These are phyloP conservation scores for Philopotamus ludificatus DNA, from an alignment of 1,140 invertebrate genomes.

Conservation along the genomic window DNA sequence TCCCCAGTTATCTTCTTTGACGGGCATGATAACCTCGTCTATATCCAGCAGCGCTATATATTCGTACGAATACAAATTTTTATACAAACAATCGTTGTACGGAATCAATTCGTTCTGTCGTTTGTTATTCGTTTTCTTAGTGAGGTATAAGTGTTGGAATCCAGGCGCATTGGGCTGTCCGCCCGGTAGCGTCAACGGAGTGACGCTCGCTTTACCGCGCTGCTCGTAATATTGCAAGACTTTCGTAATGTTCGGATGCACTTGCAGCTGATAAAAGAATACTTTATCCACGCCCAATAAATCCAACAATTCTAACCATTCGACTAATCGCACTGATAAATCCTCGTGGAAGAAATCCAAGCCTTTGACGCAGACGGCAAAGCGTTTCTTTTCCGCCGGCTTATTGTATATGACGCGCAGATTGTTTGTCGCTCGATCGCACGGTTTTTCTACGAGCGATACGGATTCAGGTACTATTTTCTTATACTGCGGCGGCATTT, in stretches of 20 bases:
- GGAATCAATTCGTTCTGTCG: conserved; percentile 93
- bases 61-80: conserved; percentile 86
- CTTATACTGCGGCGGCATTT: conserved; percentile 73
- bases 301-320: conserved; percentile 89
- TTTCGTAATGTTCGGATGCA: conserved; percentile 89
- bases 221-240: conserved; percentile 79
- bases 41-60: conserved; percentile 90
- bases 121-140: conserved; percentile 88
- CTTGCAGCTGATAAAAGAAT: conserved; percentile 87
- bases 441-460: conserved; percentile 80
- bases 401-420: conserved; percentile 81
- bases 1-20: conserved; percentile 75
- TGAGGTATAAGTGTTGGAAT: conserved; percentile 85
- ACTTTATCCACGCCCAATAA: conserved; percentile 89
- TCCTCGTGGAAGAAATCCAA: conserved; percentile 91
- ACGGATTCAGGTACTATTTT: conserved; percentile 78
- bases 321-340: conserved; percentile 83
- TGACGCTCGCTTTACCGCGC: conserved; percentile 76
- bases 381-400: conserved; percentile 70
- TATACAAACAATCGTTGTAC: conserved; percentile 95
- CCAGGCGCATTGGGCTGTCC: conserved; percentile 87
- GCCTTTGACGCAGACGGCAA: conserved; percentile 93
- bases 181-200: conserved; percentile 84
- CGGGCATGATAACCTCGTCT: conserved; percentile 93
- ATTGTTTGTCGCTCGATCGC: conserved; percentile 84